Evolutionary conservation across 2,797 vertebrate species (phyloP), one percentile per base, ranked within the genome.

Genomic region (Argyrosomus regius): DNA sequence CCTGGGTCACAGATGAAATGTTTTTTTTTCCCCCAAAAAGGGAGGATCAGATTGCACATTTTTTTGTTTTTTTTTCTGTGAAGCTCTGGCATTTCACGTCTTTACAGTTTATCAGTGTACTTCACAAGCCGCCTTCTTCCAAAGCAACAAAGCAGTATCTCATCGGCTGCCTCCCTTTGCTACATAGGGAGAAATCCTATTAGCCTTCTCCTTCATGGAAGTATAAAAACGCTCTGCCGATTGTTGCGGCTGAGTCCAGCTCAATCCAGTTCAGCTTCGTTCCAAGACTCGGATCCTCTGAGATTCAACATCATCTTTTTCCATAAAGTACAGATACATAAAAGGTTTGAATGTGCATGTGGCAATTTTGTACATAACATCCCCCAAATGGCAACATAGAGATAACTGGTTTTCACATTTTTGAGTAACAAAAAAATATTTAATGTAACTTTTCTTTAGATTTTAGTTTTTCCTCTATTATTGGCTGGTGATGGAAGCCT

Each of bases 1-100:
- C 85, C 83, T 84, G 75, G 84, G 85, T 89, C 83, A 87, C 75
- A 64, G 85, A 85, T 87, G 49, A 85, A 90, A 81, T 57, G 5
- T n/a, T 7, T 63, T 45, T 12, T 46, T 50, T 80, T 59, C 54
- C 41, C 46, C 11, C 6, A 78, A 79, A 74, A 87, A 64, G 11
- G 28, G 68, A 84, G 57, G 18, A 67, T 82, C 57, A 39, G 80
- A 77, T 83, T 76, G 5, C 22, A 6, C 4, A 8, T 17, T 43
- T 59, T 17, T 22, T 63, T 50, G 16, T 28, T 31, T 28, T 31
- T 31, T 68, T 28, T 43, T 39, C 6, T 2, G 56, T 41, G n/a
- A 22, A 49, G 65, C 28, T 24, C 3, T 56, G 17, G 28, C n/a
- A 53, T 74, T 48, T 65, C 1, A 61, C 41, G 41, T 64, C 57